Percentiles rank a stretch among this genome's conserved stretches.
phyloP scores from a whole-genome alignment of 23 tunicate species.

The Halocynthia aurantium region DNA sequence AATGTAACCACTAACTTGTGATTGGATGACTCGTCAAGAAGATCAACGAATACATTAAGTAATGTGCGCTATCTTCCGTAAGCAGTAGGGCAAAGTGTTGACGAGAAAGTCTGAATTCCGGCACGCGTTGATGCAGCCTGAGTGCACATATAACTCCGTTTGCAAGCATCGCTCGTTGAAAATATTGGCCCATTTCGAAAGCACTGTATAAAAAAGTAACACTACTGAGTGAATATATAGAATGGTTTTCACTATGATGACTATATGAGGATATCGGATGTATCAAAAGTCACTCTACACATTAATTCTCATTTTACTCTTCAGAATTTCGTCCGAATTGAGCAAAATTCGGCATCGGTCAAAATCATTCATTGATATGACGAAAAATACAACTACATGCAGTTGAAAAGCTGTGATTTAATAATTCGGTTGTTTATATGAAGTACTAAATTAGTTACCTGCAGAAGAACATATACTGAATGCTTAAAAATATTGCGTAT shows the following conservation, averaged over 20 bases:
- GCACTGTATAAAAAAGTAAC: slow-evolving; percentile 34
- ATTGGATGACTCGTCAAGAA: slow-evolving; percentile 63
- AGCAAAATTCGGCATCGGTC: no score
- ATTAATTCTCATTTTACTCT: no score
- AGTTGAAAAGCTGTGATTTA: no score
- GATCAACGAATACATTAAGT: slow-evolving; percentile 67
- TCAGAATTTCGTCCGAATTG: no score
- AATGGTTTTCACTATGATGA: no score
- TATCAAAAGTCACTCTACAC: no score
- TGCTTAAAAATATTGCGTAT: slow-evolving; percentile 60
- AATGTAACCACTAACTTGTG: slow-evolving; percentile 30
- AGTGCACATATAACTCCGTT: slow-evolving; percentile 87
- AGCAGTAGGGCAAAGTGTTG: slow-evolving; percentile 45
- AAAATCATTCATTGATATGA: no score
- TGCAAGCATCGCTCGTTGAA: slow-evolving; percentile 75
- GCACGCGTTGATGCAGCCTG: slow-evolving; percentile 78
- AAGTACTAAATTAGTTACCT: slow-evolving; percentile 20
- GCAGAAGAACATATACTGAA: slow-evolving; percentile 80
- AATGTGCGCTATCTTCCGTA: slow-evolving; percentile 86
- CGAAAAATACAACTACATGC: no score
- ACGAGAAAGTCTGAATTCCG: slow-evolving; percentile 53
- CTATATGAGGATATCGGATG: no score
- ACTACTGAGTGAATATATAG: no score
- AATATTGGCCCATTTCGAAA: slow-evolving; percentile 71
- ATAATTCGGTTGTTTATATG: no score